A percentile compares a stretch with the other conserved stretches of the same genome.
These are phyloP conservation scores for Ceratoteleas bidentatus DNA, from an alignment of 1,140 invertebrate species.

Conservation along the genomic window DNA sequence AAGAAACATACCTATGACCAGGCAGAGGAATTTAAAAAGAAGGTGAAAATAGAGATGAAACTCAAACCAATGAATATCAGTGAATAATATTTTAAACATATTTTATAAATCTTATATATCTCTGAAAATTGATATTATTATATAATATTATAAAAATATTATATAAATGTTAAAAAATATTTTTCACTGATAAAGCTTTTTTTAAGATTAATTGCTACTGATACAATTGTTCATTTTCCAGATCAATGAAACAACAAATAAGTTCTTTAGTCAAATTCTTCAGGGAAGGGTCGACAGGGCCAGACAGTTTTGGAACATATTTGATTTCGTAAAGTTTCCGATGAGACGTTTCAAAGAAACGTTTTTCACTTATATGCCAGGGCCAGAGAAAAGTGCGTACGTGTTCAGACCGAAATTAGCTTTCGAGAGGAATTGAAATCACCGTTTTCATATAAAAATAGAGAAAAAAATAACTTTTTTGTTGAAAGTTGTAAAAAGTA, in stretches of 20 bases:
- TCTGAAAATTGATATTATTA: too few relatives aligned
- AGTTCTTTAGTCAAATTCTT: conserved; percentile 67
- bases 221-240: conserved; percentile 32
- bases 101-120: too few relatives aligned
- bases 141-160: too few relatives aligned
- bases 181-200: too few relatives aligned
- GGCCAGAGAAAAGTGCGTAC: conserved; percentile 69
- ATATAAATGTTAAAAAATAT: too few relatives aligned
- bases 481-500: too few relatives aligned
- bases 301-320: conserved; percentile 67
- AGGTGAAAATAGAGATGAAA: conserved; percentile 5
- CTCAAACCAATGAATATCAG: too few relatives aligned
- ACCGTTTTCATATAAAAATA: too few relatives aligned
- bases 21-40: conserved; percentile 27
- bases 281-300: conserved; percentile 66
- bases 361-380: conserved; percentile 74
- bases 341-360: conserved; percentile 70
- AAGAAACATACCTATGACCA: conserved; percentile 14
- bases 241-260: conserved; percentile 64
- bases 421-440: not conserved
- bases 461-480: too few relatives aligned
- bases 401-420: conserved; percentile 36
- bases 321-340: conserved; percentile 73
- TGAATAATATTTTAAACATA: too few relatives aligned
- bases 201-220: not conserved